These are phyloP conservation scores for Drosophila kanekoi DNA, from an alignment of 2,888 invertebrate species.

Conservation along the genomic window DNA sequence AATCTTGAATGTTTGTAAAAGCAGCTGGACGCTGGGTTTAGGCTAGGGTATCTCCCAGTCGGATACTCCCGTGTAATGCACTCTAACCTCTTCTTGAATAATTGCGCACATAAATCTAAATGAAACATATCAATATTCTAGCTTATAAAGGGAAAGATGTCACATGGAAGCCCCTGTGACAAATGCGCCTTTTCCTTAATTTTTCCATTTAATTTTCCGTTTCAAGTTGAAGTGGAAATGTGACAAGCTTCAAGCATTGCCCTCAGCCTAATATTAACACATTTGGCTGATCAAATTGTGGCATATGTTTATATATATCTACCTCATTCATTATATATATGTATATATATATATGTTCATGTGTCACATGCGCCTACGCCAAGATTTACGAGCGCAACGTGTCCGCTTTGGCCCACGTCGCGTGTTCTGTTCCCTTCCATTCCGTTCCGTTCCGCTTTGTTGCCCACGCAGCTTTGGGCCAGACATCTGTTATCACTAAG, in stretches of 20 bases:
- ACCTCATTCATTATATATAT: conserved; percentile 27
- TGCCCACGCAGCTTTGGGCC: neutral
- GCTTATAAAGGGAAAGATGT: too few species aligned
- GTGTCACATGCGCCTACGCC: conserved; percentile 50
- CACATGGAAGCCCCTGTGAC: too few species aligned
- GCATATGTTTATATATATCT: conserved; percentile 17
- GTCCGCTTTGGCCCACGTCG: conserved; percentile 41
- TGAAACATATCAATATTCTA: too few species aligned
- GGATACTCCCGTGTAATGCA: too few species aligned
- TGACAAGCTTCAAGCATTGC: neutral
- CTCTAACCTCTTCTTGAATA: too few species aligned
- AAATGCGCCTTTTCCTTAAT: too few species aligned
- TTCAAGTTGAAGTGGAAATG: neutral
- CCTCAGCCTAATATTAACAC: conserved; percentile 17
- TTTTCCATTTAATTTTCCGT: conserved; percentile 1
- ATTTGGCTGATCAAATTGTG: conserved; percentile 22
- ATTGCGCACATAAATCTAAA: too few species aligned
- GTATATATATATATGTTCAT: conserved; percentile 25
- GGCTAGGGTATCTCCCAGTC: too few species aligned
- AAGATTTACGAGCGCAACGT: conserved; percentile 74
- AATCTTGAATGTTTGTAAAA: too few species aligned
- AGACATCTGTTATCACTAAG: conserved; percentile 57
- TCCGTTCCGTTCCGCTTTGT: neutral
- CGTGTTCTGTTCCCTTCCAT: conserved; percentile 31
- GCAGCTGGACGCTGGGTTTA: too few species aligned